Base-by-base conservation (phyloP, 2,797 vertebrate species). In the Takifugu ocellatus region DNA sequence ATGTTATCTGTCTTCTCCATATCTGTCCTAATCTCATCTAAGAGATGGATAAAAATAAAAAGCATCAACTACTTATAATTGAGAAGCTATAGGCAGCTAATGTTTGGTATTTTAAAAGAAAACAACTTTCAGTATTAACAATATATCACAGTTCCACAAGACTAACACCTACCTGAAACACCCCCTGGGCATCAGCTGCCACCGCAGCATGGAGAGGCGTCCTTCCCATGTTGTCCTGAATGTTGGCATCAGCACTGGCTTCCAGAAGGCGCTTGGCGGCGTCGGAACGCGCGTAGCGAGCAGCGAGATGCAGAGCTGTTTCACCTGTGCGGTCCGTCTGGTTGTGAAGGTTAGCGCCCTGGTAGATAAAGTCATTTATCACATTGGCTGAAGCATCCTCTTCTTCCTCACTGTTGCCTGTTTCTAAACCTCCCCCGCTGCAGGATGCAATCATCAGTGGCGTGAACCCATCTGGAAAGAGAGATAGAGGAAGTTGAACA, bases 361-460 rank as follows among this genome's bases (percentile, higher is more conserved):
- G 97, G 80, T 96, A 98, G 78, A 99, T 99, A 85, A 99, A 98
- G 79, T 99, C 96, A 0, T 94, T 96, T 81, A 99, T 96, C 78
- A 98, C 95, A 0, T 95, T 95, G 0, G 95, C 96, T 0, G 92
- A 93, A 0, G 94, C 93, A 0, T 98, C 97, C 24, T 98, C 96
- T 46, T 98, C 97, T 59, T 98, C 97, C 72, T 98, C 96, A 0
- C 95, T 97, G 70, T 96, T 95, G 64, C 93, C 96, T 0, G 94
- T 98, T 81, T 99, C 97, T 57, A 99, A 84, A 49, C 96, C 97
- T 42, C 97, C 96, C 0, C 97, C 96, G 0, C 96, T 98, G 90
- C 96, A 98, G 1, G 97, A 97, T 11, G 97, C 97, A 5, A 99
- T 98, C 97, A 99, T 99, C 48, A 99, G 92, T 0, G 97, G 97